Evolutionary conservation across 2,113 vertebrate genomes (phyloP).

Genomic region (Seriola aureovittata): DNA sequence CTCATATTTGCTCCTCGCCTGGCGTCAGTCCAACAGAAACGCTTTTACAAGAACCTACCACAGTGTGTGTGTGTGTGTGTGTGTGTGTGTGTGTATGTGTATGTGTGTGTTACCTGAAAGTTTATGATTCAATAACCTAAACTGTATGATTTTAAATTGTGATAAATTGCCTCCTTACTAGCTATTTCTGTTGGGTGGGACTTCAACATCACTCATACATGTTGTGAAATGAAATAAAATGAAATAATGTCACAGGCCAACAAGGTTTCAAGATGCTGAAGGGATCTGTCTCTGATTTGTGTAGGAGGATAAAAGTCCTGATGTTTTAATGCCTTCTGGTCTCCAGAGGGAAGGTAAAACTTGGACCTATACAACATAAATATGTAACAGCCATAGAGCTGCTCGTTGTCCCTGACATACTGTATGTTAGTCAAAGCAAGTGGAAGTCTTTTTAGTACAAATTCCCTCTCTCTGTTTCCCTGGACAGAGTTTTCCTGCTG

Average conservation of each 20-base stretch:
- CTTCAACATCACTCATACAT: neutral
- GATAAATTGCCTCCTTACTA: constrained; percentile 5
- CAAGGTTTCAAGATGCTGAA: neutral
- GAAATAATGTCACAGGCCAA: neutral
- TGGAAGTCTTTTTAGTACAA: neutral
- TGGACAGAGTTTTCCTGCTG: too few species aligned
- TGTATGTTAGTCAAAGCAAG: neutral
- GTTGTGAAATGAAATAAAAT: neutral
- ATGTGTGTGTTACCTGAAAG: neutral
- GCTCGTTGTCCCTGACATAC: neutral
- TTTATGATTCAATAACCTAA: constrained; percentile 37
- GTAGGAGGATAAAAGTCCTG: neutral
- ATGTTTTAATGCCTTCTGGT: neutral
- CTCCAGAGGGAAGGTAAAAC: neutral
- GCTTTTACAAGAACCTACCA: constrained; percentile 52
- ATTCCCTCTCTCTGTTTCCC: too few species aligned
- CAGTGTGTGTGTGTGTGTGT: constrained; percentile 8
- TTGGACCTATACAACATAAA: neutral
- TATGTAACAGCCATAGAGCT: too few species aligned
- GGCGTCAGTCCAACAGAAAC: constrained; percentile 50
- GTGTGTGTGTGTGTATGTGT: neutral
- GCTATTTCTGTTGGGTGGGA: constrained; percentile 10
- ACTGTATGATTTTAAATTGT: neutral
- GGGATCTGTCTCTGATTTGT: constrained; percentile 2
- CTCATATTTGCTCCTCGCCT: constrained; percentile 42